These are phyloP conservation scores for Rhimphoctona megacephalus DNA, from an alignment of 2,888 invertebrate genomes.

Conservation along the genomic window DNA sequence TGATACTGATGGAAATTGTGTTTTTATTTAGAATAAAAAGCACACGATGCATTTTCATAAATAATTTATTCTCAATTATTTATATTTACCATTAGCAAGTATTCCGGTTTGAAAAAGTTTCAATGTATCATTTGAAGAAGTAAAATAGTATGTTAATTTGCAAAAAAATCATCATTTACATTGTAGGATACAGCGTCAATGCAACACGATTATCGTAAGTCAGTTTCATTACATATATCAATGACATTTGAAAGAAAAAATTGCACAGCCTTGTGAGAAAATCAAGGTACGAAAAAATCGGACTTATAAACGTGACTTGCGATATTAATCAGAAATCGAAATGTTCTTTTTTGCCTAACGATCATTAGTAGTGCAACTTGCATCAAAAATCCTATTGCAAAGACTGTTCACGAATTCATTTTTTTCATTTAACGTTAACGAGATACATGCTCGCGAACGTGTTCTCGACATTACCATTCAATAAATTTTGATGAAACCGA, in stretches of 20 bases:
- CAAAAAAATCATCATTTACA: neutral
- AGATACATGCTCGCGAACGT: neutral
- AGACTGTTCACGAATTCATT: neutral
- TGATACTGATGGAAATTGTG: neutral
- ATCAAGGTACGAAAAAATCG: neutral
- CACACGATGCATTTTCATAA: neutral
- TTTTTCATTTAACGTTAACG: too few species aligned
- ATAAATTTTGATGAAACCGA: neutral
- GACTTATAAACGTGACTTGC: neutral
- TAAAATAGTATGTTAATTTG: neutral
- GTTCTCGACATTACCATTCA: neutral
- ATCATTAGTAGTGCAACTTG: neutral
- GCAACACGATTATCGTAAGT: neutral
- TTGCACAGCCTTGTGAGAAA: neutral
- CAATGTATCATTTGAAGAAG: neutral
- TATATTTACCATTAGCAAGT: neutral
- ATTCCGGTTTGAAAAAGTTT: neutral
- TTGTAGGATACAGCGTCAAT: neutral
- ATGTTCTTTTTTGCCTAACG: neutral
- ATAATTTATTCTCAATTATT: neutral
- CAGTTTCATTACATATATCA: neutral
- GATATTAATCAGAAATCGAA: neutral
- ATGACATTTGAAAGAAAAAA: neutral
- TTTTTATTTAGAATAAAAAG: neutral
- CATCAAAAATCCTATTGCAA: neutral